phyloP scores from a whole-genome alignment of 2,888 invertebrate species.

The Camptogramma bilineatum region DNA sequence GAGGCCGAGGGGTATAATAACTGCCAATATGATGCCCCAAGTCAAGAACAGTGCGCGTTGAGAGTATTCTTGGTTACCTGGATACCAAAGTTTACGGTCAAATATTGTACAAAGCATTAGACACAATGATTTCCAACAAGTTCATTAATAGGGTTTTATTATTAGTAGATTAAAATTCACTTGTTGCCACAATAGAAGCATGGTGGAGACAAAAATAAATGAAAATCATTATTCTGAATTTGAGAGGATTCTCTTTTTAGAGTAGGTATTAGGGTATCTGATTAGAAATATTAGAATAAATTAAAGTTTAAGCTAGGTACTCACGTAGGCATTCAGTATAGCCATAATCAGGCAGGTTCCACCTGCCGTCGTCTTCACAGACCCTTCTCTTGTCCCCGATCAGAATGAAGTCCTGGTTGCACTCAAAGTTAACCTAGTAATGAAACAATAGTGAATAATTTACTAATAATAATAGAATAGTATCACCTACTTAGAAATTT shows the following conservation, averaged over 20 bases:
- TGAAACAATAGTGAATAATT: constrained; percentile 1
- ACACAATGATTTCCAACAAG: neutral
- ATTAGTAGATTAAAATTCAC: neutral
- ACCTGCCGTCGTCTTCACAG: constrained; percentile 91
- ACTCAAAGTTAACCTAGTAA: constrained; percentile 92
- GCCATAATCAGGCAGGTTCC: constrained; percentile 94
- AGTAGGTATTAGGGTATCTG: neutral
- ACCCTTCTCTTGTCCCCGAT: constrained; percentile 93
- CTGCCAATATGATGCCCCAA: constrained; percentile 89
- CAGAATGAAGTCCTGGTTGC: constrained; percentile 94
- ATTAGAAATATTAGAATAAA: neutral
- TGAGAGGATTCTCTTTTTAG: too few relatives aligned
- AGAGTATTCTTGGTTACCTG: constrained; percentile 89
- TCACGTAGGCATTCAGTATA: constrained; percentile 96
- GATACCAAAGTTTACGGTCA: constrained; percentile 54
- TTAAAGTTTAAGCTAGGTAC: constrained; percentile 69
- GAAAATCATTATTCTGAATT: neutral
- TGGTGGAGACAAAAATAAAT: neutral
- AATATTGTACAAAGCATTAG: constrained; percentile 21
- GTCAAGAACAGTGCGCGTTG: constrained; percentile 90
- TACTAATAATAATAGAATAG: too few relatives aligned
- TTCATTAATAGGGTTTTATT: neutral
- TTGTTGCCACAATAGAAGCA: neutral
- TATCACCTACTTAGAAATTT: neutral
- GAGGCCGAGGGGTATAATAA: constrained; percentile 88